A percentile compares a stretch with the other conserved stretches of the same genome.
Evolutionary conservation across 2,797 vertebrate species (phyloP).

Genomic region (Poecilia gillii): DNA sequence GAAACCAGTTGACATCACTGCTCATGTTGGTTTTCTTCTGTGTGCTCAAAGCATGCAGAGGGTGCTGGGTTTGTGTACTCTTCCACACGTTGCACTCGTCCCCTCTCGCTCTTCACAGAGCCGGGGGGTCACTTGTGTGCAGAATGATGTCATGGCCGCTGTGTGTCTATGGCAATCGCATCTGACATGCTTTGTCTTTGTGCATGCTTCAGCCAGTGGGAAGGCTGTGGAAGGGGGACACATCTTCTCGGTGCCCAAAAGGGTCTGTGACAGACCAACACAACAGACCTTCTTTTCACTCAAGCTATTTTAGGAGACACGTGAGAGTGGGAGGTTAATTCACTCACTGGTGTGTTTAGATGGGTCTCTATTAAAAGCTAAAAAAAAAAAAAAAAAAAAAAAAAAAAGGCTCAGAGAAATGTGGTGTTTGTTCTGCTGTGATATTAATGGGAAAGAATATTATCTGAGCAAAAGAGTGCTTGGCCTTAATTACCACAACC

Average conservation of each 20-base stretch:
- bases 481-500: constrained; percentile 58
- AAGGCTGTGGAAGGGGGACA: constrained; percentile 58
- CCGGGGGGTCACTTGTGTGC: constrained; percentile 68
- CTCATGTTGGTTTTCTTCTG: constrained; percentile 72
- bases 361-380: constrained; percentile 50
- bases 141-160: constrained; percentile 81
- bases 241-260: constrained; percentile 64
- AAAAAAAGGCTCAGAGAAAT: constrained; percentile 19
- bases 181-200: constrained; percentile 86
- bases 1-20: constrained; percentile 81
- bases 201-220: constrained; percentile 72
- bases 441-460: constrained; percentile 60
- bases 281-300: constrained; percentile 73
- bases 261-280: constrained; percentile 53
- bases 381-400: constrained; percentile 15
- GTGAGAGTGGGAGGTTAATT: constrained; percentile 67
- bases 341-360: constrained; percentile 54
- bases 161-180: constrained; percentile 74
- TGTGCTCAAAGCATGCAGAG: constrained; percentile 76
- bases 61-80: constrained; percentile 71
- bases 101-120: constrained; percentile 62
- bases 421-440: constrained; percentile 43
- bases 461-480: constrained; percentile 50
- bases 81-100: constrained; percentile 63
- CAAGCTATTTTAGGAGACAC: constrained; percentile 78